phyloP scores from a whole-genome alignment of 2,888 invertebrate genomes.

The Caenorhabditis angaria region DNA sequence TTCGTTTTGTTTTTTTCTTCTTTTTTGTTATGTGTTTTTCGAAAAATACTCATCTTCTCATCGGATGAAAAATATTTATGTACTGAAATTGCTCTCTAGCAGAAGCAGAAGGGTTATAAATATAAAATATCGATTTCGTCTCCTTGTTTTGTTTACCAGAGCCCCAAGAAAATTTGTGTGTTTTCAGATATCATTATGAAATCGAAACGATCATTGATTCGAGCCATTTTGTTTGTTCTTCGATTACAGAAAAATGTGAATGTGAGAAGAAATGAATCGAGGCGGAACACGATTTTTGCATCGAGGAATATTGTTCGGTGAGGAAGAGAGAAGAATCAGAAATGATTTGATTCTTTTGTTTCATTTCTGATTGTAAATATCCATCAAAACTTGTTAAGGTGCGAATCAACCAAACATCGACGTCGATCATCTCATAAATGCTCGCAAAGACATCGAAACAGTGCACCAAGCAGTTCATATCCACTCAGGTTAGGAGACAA shows the following conservation, averaged over 20 bases:
- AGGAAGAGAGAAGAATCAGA: conserved; percentile 7
- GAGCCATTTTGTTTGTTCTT: conserved; percentile 66
- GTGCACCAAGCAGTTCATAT: conserved; percentile 61
- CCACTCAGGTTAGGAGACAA: conserved; percentile 42
- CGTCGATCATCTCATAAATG: conserved; percentile 51
- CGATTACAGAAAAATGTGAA: conserved; percentile 60
- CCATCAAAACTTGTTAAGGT: too few species aligned
- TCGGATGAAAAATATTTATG: too few species aligned
- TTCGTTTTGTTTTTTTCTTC: too few species aligned
- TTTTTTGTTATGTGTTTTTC: too few species aligned
- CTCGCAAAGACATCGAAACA: conserved; percentile 60
- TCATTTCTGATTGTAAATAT: too few species aligned
- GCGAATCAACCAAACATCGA: conserved; percentile 56
- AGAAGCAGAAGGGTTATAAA: too few species aligned
- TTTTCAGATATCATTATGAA: conserved; percentile 45
- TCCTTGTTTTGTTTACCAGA: too few species aligned
- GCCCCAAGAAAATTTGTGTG: neutral
- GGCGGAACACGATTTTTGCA: conserved; percentile 43
- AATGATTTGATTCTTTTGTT: conserved; percentile 15
- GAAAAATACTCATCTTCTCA: too few species aligned
- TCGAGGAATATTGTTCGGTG: conserved; percentile 35
- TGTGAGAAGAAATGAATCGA: conserved; percentile 46
- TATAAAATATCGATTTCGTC: too few species aligned
- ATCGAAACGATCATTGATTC: conserved; percentile 57
- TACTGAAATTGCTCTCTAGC: too few species aligned